Evolutionary conservation across 2,797 vertebrate genomes (phyloP).

Genomic region (Australoheros facetus): DNA sequence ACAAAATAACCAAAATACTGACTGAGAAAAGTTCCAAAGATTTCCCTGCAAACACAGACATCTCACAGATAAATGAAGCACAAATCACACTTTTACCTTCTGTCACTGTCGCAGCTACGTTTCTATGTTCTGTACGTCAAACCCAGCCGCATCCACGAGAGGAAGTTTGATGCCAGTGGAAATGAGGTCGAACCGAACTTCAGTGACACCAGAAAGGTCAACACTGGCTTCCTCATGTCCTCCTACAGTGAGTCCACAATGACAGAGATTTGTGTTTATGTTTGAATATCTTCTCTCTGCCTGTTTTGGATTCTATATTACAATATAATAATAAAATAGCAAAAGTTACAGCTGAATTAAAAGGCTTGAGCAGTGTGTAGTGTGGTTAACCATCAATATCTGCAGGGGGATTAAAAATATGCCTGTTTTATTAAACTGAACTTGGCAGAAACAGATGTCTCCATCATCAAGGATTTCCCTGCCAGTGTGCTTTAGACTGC

Average conservation of each 20-base stretch:
- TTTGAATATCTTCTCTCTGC: not conserved
- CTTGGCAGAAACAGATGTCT: too few species aligned
- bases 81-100: not conserved
- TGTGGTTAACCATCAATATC: too few species aligned
- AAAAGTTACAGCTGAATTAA: too few species aligned
- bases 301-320: not conserved
- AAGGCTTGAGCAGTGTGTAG: too few species aligned
- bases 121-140: constrained; percentile 85
- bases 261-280: not conserved
- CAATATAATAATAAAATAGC: too few species aligned
- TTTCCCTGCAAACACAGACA: too few species aligned
- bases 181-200: constrained; percentile 90
- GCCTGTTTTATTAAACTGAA: too few species aligned
- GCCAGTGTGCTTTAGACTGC: too few species aligned
- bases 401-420: too few species aligned
- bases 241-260: constrained; percentile 86
- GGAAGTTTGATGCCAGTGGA: constrained; percentile 85
- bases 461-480: too few species aligned
- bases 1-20: too few species aligned
- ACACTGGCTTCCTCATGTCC: constrained; percentile 89
- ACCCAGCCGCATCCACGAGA: constrained; percentile 81
- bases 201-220: constrained; percentile 87
- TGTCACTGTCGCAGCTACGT: constrained; percentile 68
- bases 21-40: too few species aligned
- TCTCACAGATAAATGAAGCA: not conserved